Evolutionary conservation across 2,888 invertebrate genomes (phyloP).

Genomic region (Disparrhopalites patrizii): DNA sequence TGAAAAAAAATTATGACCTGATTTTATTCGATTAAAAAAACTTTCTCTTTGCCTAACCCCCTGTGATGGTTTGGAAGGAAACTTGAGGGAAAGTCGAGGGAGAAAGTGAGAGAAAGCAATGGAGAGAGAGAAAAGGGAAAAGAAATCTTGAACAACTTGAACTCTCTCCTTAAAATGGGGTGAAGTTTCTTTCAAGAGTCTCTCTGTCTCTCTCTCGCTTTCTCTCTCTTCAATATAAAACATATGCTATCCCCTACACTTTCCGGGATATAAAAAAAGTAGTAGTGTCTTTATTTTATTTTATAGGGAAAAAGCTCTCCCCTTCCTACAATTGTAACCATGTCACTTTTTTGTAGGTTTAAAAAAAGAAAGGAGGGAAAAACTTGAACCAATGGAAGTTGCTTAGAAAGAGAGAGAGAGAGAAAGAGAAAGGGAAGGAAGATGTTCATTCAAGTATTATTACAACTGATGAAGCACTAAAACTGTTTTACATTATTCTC

Average conservation of each 20-base stretch:
- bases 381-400: too few relatives aligned
- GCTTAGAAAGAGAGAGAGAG: neutral
- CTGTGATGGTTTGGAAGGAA: neutral
- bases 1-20: slow-evolving; percentile 41
- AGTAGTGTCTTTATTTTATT: too few relatives aligned
- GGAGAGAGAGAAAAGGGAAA: neutral
- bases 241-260: too few relatives aligned
- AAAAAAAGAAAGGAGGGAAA: neutral
- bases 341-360: too few relatives aligned
- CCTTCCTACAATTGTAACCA: too few relatives aligned
- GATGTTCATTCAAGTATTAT: slow-evolving; percentile 16
- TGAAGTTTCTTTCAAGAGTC: too few relatives aligned
- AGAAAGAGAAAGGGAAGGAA: too few relatives aligned
- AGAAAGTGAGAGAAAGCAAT: neutral
- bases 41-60: slow-evolving; percentile 26
- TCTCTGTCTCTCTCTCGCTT: neutral
- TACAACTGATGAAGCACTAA: slow-evolving; percentile 38
- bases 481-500: slow-evolving; percentile 38
- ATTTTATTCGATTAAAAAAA: slow-evolving; percentile 47
- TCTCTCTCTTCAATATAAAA: too few relatives aligned
- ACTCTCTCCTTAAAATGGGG: too few relatives aligned
- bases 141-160: too few relatives aligned
- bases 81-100: neutral
- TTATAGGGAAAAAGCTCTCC: too few relatives aligned
- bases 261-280: too few relatives aligned